These are phyloP conservation scores for Neodontobutis hainanensis DNA, from an alignment of 2,113 vertebrate genomes.

Conservation along the genomic window DNA sequence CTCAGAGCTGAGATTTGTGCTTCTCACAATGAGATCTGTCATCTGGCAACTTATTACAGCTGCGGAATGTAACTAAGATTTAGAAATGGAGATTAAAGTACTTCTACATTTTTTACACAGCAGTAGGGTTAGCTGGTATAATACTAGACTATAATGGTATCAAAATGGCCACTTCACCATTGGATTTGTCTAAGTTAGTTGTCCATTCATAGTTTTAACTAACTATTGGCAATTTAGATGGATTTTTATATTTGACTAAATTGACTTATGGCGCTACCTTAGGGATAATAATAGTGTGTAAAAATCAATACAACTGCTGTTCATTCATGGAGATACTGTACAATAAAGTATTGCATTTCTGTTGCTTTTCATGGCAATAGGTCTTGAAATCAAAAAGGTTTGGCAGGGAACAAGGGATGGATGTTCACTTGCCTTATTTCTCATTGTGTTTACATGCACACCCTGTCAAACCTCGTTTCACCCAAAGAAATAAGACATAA, in stretches of 20 bases:
- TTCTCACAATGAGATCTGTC: constrained; percentile 36
- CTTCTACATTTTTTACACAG: not conserved
- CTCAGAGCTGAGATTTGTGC: constrained; percentile 31
- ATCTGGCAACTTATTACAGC: constrained; percentile 35
- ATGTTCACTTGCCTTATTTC: too few species aligned
- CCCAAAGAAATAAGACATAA: too few species aligned
- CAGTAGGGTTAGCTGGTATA: not conserved
- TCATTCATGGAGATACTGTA: not conserved
- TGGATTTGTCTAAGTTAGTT: constrained; percentile 3
- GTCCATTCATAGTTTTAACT: too few species aligned
- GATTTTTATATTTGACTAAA: not conserved
- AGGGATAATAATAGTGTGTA: not conserved
- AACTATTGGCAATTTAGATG: too few species aligned
- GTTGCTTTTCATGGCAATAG: not conserved
- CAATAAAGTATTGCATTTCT: not conserved
- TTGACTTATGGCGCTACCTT: not conserved
- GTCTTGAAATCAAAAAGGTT: not conserved
- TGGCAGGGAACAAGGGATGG: not conserved
- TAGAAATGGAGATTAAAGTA: constrained; percentile 10
- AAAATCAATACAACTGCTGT: not conserved
- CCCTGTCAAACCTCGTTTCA: too few species aligned
- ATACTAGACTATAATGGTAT: not conserved
- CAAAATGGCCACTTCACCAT: not conserved
- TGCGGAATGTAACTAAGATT: constrained; percentile 26
- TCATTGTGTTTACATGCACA: too few species aligned